Base-by-base conservation (phyloP, 2,888 invertebrate genomes). In the Polylopha cassiicola region DNA sequence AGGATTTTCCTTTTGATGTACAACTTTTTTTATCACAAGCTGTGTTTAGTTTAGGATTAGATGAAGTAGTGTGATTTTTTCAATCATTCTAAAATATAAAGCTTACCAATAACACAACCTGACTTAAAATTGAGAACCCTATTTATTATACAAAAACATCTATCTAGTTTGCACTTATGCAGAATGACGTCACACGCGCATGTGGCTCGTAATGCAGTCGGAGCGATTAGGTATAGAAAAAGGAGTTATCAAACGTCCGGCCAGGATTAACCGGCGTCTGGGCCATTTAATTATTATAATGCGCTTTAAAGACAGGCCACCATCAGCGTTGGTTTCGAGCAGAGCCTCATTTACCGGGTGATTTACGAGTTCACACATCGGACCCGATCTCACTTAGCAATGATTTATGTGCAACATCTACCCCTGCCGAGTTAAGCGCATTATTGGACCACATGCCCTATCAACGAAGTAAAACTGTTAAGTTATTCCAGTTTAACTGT, bases 291-390 rank as follows among this genome's bases (percentile, higher is more conserved):
- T 69, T 66, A 61, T 60, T 65, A 53, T 68, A 68, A 68, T 65
- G 59, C 30, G 56, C 55, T 64, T 65, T 65, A 65, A 66, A 71
- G 71, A 75, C 68, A 65, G 67, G 61, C 71, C 68, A 73, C 70
- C 70, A 69, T 69, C 71, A 72, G 61, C 58, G 72, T 64, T 61
- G 63, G 61, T 57, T 59, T 61, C 55, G 58, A 59, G 61, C 59
- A 52, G 55, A 58, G 67, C 61, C 75, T 81, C 80, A 76, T 80
- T 82, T 80, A 76, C 73, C 69, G 72, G 66, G 69, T 81, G 82
- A 84, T 82, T 80, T 82, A 84, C 79, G 74, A 71, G 79, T 76
- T 79, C 82, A 78, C 80, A 82, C 82, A 80, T 80, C 72, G 73
- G 69, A 67, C 57, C 73, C 77, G 76, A 80, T 81, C 82, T 80